Conservation (phyloP, 2,797 vertebrate genomes). For the Spinus olivaceus region DNA sequence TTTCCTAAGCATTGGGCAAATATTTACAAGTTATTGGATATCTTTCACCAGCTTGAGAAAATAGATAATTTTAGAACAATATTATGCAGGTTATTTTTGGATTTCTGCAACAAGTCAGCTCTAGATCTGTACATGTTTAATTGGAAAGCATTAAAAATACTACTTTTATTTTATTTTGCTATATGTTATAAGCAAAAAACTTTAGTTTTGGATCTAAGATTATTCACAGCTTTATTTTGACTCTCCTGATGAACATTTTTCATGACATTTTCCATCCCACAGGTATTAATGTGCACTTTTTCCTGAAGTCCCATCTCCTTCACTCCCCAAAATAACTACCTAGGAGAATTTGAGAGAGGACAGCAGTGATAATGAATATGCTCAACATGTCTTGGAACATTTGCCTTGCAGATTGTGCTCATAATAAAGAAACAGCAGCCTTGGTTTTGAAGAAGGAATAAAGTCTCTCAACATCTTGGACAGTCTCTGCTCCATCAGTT, state of each 20-base stretch:
- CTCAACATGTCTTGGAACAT: not conserved
- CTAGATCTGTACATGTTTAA: not conserved
- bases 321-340: not conserved
- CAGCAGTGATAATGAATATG: not conserved
- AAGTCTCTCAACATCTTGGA: not conserved
- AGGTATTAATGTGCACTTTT: not conserved
- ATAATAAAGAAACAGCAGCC: not conserved
- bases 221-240: not conserved
- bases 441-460: not conserved
- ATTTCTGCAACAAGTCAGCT: not conserved
- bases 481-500: not conserved
- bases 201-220: not conserved
- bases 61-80: not conserved
- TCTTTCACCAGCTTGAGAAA: not conserved
- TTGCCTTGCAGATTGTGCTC: not conserved
- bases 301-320: not conserved
- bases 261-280: not conserved
- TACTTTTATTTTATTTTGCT: not conserved
- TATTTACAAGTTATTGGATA: not conserved
- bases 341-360: not conserved
- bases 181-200: not conserved
- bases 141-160: not conserved
- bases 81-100: not conserved
- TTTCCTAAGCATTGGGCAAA: not conserved
- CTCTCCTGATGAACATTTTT: not conserved